Base-by-base conservation (phyloP, 2,797 vertebrate species). In the Sebastiscus tertius region DNA sequence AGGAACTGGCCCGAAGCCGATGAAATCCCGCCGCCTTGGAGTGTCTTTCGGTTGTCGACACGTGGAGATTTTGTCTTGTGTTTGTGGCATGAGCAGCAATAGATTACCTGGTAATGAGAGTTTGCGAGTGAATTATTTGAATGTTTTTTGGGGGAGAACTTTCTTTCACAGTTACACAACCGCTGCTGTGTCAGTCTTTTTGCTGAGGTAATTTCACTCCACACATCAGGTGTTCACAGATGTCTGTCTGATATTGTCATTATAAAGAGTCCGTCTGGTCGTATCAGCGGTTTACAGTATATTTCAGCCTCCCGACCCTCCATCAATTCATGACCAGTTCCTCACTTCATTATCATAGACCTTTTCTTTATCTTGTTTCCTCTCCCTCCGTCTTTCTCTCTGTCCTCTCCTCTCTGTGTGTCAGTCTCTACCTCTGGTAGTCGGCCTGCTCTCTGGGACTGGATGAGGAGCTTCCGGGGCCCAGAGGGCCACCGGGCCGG, bases 391-490 rank as follows among this genome's bases (percentile, higher is more conserved):
- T 49, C 64, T 24, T 2, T 52, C 59, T 58, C 36, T 39, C 26
- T 56, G 16, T 59, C 69, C 39, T 59, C 46, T 72, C 77, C 76
- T 67, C 68, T 69, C 72, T 36, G 68, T 59, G 52, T 2, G 9
- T 72, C 74, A 56, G 84, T 89, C 83, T 94, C 88, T 94, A 94
- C 89, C 93, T 94, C 84, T 94, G 93, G 88, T 92, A 96, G 72
- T 96, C 95, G 4, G 82, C 90, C 83, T 93, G 94, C 83, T 96
- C 95, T 89, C 93, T 86, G n/a, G 95, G 95, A 86, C 94, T 96
- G 72, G 95, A 94, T 18, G 96, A 95, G 71, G 94, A 93, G 87
- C 93, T 93, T 13, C 90, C 87, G 1, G 94, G 86, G 54, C 82
- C 81, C 91, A 91, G 34, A 83, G 91, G 72, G 13, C 93, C 81